A percentile compares a stretch with the other conserved stretches of the same genome.
These are phyloP conservation scores for Drosophila pachea DNA, from an alignment of 1,140 invertebrate species.

Conservation along the genomic window DNA sequence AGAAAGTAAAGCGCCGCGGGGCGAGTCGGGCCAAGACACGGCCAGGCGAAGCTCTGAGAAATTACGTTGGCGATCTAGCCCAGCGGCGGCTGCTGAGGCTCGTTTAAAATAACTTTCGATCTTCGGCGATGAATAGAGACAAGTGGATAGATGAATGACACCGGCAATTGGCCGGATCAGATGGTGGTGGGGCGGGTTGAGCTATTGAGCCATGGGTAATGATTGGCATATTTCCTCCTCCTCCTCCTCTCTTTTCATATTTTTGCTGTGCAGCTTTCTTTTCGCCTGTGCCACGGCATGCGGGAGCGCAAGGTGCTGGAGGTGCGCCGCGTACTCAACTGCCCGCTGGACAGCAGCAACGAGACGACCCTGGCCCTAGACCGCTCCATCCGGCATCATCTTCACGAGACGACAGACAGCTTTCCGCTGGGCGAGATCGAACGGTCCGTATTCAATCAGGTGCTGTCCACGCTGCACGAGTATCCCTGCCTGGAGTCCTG, in stretches of 20 bases:
- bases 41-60: constrained; percentile 36
- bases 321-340: constrained; percentile 80
- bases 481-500: constrained; percentile 82
- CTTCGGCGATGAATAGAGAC: constrained; percentile 19
- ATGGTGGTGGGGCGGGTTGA: constrained; percentile 14
- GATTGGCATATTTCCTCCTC: constrained; percentile 32
- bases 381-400: constrained; percentile 79
- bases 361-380: constrained; percentile 78
- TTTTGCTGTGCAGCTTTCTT: constrained; percentile 80
- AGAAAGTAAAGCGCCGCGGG: constrained; percentile 56
- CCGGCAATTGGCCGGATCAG: constrained; percentile 39
- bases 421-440: constrained; percentile 83
- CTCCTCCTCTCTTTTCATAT: neutral
- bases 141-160: constrained; percentile 59
- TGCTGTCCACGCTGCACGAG: constrained; percentile 82
- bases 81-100: constrained; percentile 9
- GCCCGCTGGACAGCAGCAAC: constrained; percentile 76
- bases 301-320: constrained; percentile 82
- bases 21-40: constrained; percentile 6
- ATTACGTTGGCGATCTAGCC: constrained; percentile 59
- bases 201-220: constrained; percentile 44
- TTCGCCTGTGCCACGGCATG: constrained; percentile 83
- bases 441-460: constrained; percentile 82
- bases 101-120: constrained; percentile 60
- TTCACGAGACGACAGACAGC: constrained; percentile 80